phyloP scores from a whole-genome alignment of 2,113 vertebrate genomes.

The Microtus montanus region DNA sequence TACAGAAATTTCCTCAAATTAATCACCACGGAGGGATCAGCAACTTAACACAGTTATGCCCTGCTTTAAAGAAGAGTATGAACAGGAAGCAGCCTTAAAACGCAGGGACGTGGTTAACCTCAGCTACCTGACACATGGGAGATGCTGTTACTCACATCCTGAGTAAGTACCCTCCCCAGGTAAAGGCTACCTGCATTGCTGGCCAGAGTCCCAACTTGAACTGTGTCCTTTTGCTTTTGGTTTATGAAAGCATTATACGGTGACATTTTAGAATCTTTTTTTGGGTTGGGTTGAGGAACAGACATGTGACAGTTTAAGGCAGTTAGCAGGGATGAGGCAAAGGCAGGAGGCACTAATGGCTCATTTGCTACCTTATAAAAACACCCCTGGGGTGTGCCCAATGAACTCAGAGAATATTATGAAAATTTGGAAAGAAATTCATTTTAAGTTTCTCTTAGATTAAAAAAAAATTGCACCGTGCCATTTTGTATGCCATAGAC shows the following conservation, averaged over 20 bases:
- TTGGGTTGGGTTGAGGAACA: not conserved
- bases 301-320: not conserved
- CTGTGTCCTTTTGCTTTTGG: not conserved
- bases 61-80: constrained; percentile 16
- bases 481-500: not conserved
- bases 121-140: not conserved
- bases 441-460: constrained; percentile 39
- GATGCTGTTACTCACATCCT: not conserved
- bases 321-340: not conserved
- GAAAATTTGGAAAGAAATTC: constrained; percentile 51
- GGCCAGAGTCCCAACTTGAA: not conserved
- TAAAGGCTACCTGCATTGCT: constrained; percentile 4
- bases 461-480: not conserved
- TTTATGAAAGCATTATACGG: not conserved
- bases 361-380: constrained; percentile 13
- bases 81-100: constrained; percentile 28
- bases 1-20: not conserved
- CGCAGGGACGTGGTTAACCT: not conserved
- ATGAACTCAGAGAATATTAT: constrained; percentile 52
- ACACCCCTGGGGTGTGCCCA: not conserved
- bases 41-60: not conserved
- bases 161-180: not conserved
- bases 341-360: not conserved
- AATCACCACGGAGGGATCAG: constrained; percentile 24
- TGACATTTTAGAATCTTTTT: constrained; percentile 35